phyloP scores from a whole-genome alignment of 2,888 invertebrate genomes.

The Aradus depressus region DNA sequence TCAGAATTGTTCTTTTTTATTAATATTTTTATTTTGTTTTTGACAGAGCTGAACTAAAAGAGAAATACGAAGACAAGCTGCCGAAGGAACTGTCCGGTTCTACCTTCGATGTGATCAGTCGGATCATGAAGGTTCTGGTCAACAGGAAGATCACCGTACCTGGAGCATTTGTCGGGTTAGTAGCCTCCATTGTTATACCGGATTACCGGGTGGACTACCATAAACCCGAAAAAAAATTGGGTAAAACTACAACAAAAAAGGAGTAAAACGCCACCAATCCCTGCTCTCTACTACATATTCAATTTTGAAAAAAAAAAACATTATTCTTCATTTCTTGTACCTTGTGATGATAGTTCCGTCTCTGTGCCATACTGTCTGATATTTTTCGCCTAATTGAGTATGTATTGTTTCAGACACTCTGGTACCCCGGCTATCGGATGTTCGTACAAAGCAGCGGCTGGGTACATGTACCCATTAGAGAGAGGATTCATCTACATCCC shows the following conservation, averaged over 20 bases:
- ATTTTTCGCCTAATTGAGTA: neutral
- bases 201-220: too few relatives aligned
- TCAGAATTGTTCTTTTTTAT: neutral
- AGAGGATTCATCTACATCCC: constrained; percentile 97
- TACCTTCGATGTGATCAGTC: constrained; percentile 89
- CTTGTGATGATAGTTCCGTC: neutral
- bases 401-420: constrained; percentile 51
- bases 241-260: too few relatives aligned
- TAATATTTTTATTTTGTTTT: constrained; percentile 14
- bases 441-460: constrained; percentile 95
- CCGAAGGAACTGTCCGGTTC: constrained; percentile 83
- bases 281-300: neutral
- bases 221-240: too few relatives aligned
- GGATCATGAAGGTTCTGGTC: constrained; percentile 91
- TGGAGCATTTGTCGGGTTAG: constrained; percentile 81
- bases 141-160: constrained; percentile 91
- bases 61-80: constrained; percentile 87
- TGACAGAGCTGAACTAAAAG: constrained; percentile 72
- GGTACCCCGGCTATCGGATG: constrained; percentile 85
- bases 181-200: constrained; percentile 18
- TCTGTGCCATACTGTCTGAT: neutral
- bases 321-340: neutral
- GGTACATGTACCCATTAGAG: constrained; percentile 92
- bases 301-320: too few relatives aligned
- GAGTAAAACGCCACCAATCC: too few relatives aligned